phyloP scores from a whole-genome alignment of 2,113 vertebrate species.

The Butorides virescens region DNA sequence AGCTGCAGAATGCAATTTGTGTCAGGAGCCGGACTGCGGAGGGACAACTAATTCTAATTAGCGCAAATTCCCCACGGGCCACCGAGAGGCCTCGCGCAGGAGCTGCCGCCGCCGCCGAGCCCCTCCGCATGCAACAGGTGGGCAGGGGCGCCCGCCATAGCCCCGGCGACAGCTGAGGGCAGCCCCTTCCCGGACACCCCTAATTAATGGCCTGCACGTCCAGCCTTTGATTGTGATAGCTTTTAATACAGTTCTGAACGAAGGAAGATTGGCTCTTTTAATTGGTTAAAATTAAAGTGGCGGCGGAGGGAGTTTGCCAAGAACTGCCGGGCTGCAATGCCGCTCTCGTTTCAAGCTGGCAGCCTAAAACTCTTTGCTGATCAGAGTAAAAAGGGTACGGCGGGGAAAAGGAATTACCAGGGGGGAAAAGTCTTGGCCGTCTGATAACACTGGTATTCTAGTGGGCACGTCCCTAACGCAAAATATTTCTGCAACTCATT shows the following conservation, averaged over 20 bases:
- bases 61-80: constrained; percentile 81
- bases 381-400: constrained; percentile 3
- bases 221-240: constrained; percentile 73
- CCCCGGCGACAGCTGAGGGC: constrained; percentile 76
- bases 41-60: constrained; percentile 90
- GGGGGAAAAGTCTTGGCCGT: constrained; percentile 42
- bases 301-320: constrained; percentile 51
- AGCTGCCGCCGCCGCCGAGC: constrained; percentile 63
- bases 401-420: neutral
- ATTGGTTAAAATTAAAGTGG: constrained; percentile 77
- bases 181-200: constrained; percentile 74
- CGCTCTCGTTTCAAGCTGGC: constrained; percentile 22
- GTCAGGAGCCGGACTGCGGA: constrained; percentile 82
- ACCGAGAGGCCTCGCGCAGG: constrained; percentile 66
- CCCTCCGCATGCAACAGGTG: constrained; percentile 80
- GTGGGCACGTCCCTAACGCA: constrained; percentile 2
- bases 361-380: constrained; percentile 44
- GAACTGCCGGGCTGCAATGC: constrained; percentile 21
- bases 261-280: constrained; percentile 72
- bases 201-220: constrained; percentile 72
- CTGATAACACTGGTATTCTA: constrained; percentile 56
- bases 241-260: constrained; percentile 70
- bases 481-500: constrained; percentile 19
- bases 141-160: constrained; percentile 65
- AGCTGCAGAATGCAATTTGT: constrained; percentile 88